These are phyloP conservation scores for Tolmerus cingulatus DNA, from an alignment of 2,888 invertebrate species.

Conservation along the genomic window DNA sequence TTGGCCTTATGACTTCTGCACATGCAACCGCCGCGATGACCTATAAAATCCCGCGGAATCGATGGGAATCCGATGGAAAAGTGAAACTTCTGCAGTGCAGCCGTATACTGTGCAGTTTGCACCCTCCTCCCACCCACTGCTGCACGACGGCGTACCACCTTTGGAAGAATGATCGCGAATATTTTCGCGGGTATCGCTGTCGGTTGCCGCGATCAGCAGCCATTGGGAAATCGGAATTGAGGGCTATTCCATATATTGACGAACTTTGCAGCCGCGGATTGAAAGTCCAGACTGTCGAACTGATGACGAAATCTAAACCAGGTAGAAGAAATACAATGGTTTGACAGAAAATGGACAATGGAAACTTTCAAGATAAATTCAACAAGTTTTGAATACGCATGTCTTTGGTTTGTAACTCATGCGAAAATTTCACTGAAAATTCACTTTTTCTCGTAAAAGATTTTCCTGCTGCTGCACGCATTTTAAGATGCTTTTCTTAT, in stretches of 20 bases:
- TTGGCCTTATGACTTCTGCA: conserved; percentile 5
- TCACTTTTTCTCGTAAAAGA: background rate
- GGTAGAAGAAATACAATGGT: background rate
- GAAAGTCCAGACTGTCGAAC: background rate
- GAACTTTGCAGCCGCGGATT: background rate
- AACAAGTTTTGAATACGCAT: background rate
- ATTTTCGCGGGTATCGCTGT: background rate
- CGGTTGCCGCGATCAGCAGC: background rate
- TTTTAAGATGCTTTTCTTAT: background rate
- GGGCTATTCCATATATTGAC: background rate
- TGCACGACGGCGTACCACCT: background rate
- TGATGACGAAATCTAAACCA: background rate
- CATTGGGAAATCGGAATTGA: background rate
- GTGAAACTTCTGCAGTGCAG: background rate
- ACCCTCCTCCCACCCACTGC: background rate
- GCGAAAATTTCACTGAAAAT: conserved; percentile 3
- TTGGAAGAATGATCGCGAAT: background rate
- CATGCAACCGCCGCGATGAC: background rate
- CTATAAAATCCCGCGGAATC: background rate
- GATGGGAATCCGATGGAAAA: background rate
- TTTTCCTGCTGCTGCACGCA: background rate
- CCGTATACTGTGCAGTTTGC: background rate
- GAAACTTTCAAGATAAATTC: background rate
- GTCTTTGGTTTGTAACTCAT: background rate
- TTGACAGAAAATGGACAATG: background rate